phyloP scores from a whole-genome alignment of 1,140 invertebrate species.

The Drosophila hydei region DNA sequence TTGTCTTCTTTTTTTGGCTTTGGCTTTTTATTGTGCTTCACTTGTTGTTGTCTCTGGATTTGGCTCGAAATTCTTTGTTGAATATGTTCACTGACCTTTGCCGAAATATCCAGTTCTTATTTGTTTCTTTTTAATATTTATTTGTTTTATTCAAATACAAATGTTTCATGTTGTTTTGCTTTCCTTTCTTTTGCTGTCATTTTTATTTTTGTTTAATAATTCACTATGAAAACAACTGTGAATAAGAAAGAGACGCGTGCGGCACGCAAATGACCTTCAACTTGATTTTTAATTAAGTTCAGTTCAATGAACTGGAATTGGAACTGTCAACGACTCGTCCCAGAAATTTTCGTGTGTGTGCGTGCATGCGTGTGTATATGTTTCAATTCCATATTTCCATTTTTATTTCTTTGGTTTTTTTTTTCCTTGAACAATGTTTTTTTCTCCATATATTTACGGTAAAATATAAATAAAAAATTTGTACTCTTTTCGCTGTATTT shows the following conservation, averaged over 20 bases:
- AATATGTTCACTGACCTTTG: conserved; percentile 80
- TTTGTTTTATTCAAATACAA: conserved; percentile 37
- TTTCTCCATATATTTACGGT: conserved; percentile 24
- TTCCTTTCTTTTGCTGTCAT: conserved; percentile 41
- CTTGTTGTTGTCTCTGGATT: conserved; percentile 44
- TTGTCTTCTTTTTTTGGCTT: not conserved
- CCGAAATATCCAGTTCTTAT: conserved; percentile 66
- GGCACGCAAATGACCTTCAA: conserved; percentile 71
- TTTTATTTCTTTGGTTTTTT: conserved; percentile 29
- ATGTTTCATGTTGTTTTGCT: too few relatives aligned
- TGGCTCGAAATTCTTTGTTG: conserved; percentile 56
- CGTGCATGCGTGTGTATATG: not conserved
- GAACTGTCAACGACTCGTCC: conserved; percentile 65
- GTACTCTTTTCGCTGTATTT: conserved; percentile 30
- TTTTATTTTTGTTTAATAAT: conserved; percentile 42
- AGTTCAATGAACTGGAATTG: conserved; percentile 78
- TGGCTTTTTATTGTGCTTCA: conserved; percentile 49
- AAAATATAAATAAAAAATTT: conserved; percentile 28
- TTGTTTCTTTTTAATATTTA: conserved; percentile 19
- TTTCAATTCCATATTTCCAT: conserved; percentile 53
- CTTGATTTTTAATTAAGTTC: conserved; percentile 82
- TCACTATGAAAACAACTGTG: conserved; percentile 37
- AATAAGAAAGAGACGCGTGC: conserved; percentile 5
- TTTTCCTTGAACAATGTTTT: not conserved
- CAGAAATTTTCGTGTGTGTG: conserved; percentile 16